Evolutionary conservation across 92 coral and sea anemone species (phyloP).

Genomic region (Bergia sp.): DNA sequence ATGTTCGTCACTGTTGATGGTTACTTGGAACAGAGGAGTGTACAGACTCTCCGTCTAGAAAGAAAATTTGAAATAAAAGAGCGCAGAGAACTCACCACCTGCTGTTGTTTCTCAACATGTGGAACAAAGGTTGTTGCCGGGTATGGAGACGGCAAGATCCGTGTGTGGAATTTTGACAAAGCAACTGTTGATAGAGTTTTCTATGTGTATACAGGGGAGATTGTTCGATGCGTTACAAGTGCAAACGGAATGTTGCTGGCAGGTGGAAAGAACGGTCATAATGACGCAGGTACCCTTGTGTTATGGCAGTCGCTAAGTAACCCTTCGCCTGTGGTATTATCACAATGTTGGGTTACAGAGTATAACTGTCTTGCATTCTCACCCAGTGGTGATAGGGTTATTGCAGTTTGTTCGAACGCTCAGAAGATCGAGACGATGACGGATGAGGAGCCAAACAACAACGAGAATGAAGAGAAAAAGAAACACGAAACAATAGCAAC

Average conservation of each 20-base stretch:
- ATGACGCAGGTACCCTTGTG: neutral
- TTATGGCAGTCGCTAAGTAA: conserved; percentile 8
- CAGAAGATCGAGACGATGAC: neutral
- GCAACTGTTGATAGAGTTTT: neutral
- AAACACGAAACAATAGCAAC: neutral
- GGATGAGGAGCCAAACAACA: neutral
- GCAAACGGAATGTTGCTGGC: neutral
- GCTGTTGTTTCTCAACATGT: conserved; percentile 21
- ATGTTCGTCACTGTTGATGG: neutral
- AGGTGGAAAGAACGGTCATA: neutral
- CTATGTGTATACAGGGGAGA: neutral
- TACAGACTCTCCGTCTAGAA: conserved; percentile 10
- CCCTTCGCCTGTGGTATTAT: neutral
- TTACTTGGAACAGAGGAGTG: conserved; percentile 22
- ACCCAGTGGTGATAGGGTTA: conserved; percentile 11
- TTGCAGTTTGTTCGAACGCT: conserved; percentile 1
- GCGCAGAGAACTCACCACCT: neutral
- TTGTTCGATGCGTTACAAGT: conserved; percentile 16
- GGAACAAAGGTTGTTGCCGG: conserved; percentile 9
- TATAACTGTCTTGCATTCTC: conserved; percentile 34
- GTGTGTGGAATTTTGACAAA: conserved; percentile 21
- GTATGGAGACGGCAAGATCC: neutral
- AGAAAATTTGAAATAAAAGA: neutral
- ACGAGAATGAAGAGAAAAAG: too few species aligned
- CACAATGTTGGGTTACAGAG: conserved; percentile 3